Evolutionary conservation across 2,888 invertebrate genomes (phyloP).

Genomic region (Athalia circularis): DNA sequence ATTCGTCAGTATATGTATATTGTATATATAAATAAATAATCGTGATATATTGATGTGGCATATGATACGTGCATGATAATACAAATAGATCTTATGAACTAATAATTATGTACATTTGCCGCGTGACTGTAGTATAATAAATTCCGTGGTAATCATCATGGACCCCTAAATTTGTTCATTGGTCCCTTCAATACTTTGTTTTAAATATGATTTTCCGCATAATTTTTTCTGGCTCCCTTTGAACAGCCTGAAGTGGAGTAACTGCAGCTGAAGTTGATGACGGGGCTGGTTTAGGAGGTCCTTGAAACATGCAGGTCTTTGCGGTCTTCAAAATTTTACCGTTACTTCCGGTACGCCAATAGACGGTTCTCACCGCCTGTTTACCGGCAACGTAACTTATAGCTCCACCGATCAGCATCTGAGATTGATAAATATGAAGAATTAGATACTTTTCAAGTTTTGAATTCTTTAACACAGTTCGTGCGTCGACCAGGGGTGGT

Average conservation of each 20-base stretch:
- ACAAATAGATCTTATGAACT: conserved; percentile 50
- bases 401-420: conserved; percentile 80
- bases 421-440: conserved; percentile 10
- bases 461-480: not conserved
- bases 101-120: conserved; percentile 58
- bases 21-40: conserved; percentile 59
- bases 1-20: not conserved
- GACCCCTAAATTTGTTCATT: not conserved
- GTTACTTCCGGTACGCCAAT: conserved; percentile 79
- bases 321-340: conserved; percentile 66
- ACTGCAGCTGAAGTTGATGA: conserved; percentile 64
- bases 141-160: not conserved
- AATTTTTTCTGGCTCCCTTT: not conserved
- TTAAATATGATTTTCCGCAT: conserved; percentile 23
- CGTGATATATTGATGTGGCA: conserved; percentile 52
- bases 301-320: conserved; percentile 67
- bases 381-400: conserved; percentile 84
- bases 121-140: not conserved
- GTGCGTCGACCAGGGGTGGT: not conserved
- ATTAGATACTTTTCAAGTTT: not conserved
- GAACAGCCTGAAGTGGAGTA: not conserved
- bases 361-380: conserved; percentile 85
- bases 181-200: not conserved
- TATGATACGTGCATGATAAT: conserved; percentile 39
- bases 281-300: conserved; percentile 66